These are phyloP conservation scores for Ferrisia virgata DNA, from an alignment of 2,888 invertebrate species.

Conservation along the genomic window DNA sequence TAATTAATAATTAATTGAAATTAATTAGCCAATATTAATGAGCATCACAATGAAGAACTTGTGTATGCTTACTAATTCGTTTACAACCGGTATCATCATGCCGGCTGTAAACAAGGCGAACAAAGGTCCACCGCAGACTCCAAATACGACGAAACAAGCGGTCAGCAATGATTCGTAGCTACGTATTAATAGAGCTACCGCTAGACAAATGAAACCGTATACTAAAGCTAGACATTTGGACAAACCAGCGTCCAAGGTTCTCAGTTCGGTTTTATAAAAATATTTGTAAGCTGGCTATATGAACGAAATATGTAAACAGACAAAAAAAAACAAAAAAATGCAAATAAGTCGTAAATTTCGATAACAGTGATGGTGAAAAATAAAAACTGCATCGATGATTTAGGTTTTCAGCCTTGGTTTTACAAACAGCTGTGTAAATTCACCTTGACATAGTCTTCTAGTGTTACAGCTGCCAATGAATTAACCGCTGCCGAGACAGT, in stretches of 20 bases:
- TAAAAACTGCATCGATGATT: no score
- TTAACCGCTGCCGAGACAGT: constrained; percentile 89
- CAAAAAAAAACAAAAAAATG: not conserved
- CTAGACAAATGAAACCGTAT: constrained; percentile 74
- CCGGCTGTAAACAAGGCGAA: constrained; percentile 81
- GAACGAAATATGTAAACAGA: not conserved
- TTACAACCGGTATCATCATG: constrained; percentile 57
- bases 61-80: constrained; percentile 29
- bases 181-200: constrained; percentile 77
- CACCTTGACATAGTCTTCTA: constrained; percentile 78
- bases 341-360: not conserved
- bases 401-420: no score
- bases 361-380: not conserved
- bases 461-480: constrained; percentile 82
- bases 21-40: no score
- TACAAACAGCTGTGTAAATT: no score
- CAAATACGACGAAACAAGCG: constrained; percentile 80
- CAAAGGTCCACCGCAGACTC: constrained; percentile 83
- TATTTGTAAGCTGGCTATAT: constrained; percentile 34
- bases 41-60: no score
- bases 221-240: constrained; percentile 56
- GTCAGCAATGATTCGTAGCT: constrained; percentile 83
- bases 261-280: constrained; percentile 52
- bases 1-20: not conserved
- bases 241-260: not conserved